Evolutionary conservation across 2,888 invertebrate genomes (phyloP), one percentile per base, ranked within the genome.

Genomic region (Sinohyriopsis cumingii): DNA sequence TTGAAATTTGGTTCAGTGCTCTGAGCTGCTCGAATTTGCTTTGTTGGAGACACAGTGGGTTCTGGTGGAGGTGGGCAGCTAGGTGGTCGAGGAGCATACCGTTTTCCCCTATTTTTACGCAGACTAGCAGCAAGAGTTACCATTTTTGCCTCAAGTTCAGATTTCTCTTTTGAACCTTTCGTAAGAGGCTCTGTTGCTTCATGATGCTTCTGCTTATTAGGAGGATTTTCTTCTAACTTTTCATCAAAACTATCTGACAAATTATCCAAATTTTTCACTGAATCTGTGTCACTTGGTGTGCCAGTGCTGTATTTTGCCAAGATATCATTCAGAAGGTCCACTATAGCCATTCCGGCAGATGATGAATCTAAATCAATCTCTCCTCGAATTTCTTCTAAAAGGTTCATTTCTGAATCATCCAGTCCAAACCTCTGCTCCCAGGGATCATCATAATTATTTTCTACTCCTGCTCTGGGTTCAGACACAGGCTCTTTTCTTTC

Each of bases 101-200:
- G 80, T 60, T 84, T 85, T 6, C 77, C 80, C 59, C 80, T 70
- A 62, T 84, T 84, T 59, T 79, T 81, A 67, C 85, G 80, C 25
- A 86, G 75, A 59, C 73, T 81, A 1, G 84, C 85, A 19, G 86
- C 86, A 19, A 86, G 76, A 5, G 84, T 82, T 12, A 82, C 85
- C 77, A 84, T 81, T 59, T 80, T 82, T 3, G 82, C 82, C 72
- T 86, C 85, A 45, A 86, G 79, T 53, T 82, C 84, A 24, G 82
- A 81, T 63, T 84, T 84, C 61, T 71, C 70, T 45, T 77, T 72
- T 19, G 69, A 74, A 15, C 73, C 75, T 69, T 78, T 79, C 0
- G 59, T 59, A 45, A 72, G 71, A 6, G 55, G 69, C 53, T 61
- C 63, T 18, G 55, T 57, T 6, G 55, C 62, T 63, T 57, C 64